These are phyloP conservation scores for Probaryconus sp. DNA, from an alignment of 1,140 invertebrate species.

Conservation along the genomic window DNA sequence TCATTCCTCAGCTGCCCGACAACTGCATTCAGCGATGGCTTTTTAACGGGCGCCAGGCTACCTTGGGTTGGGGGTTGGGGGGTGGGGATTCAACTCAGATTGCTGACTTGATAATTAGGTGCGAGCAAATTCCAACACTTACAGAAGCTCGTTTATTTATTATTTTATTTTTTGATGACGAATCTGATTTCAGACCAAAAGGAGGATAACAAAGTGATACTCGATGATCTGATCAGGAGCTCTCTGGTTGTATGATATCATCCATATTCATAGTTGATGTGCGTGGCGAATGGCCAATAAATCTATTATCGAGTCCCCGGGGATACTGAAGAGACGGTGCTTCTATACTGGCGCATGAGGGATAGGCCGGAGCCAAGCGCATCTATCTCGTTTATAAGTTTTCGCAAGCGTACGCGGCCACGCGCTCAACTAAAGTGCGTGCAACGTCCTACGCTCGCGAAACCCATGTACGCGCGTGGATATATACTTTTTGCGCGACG, in stretches of 20 bases:
- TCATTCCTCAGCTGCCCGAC: conserved; percentile 15
- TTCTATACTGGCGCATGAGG: conserved; percentile 64
- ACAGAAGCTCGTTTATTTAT: no score
- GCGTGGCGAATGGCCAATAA: conserved; percentile 75
- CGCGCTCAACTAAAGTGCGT: conserved; percentile 55
- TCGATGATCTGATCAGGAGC: conserved; percentile 2
- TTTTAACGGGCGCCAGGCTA: not conserved
- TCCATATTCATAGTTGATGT: conserved; percentile 68
- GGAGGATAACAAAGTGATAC: no score
- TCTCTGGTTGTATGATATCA: conserved; percentile 33
- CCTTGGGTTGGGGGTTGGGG: no score
- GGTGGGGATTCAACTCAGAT: not conserved
- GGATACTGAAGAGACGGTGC: conserved; percentile 54
- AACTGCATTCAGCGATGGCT: conserved; percentile 1
- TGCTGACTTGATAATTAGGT: conserved; percentile 30
- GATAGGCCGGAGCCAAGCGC: conserved; percentile 65
- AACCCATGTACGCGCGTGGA: conserved; percentile 19
- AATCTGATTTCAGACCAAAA: no score
- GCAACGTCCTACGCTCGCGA: not conserved
- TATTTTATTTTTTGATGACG: no score
- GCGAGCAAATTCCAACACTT: no score
- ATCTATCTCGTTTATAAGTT: conserved; percentile 72
- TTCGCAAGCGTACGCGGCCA: conserved; percentile 63
- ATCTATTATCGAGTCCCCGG: conserved; percentile 76
- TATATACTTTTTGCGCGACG: conserved; percentile 22